These are phyloP conservation scores for Bombus terrestris DNA, from an alignment of 1,140 invertebrate species.

Conservation along the genomic window DNA sequence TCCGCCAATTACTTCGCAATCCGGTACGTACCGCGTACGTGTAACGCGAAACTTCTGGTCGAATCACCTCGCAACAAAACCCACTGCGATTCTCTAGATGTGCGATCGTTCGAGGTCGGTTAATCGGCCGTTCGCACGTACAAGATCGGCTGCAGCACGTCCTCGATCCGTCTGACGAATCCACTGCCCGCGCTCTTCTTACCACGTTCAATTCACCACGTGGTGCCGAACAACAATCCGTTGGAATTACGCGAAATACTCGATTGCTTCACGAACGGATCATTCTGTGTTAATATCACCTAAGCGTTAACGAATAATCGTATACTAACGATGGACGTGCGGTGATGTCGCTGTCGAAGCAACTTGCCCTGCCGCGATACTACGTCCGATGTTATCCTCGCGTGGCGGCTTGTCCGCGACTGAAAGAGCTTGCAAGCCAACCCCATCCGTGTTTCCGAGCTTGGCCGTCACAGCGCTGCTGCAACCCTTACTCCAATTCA, in stretches of 20 bases:
- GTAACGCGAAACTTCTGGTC: too few relatives aligned
- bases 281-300: not conserved
- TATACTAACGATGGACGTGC: too few relatives aligned
- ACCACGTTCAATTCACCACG: constrained; percentile 13
- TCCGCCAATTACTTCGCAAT: too few relatives aligned
- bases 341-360: not conserved
- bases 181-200: constrained; percentile 13
- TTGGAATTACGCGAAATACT: not conserved
- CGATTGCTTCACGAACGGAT: not conserved
- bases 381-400: constrained; percentile 60
- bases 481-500: constrained; percentile 57
- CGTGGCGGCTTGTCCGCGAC: constrained; percentile 74
- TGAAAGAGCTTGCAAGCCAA: constrained; percentile 70
- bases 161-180: not conserved
- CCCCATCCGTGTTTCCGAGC: constrained; percentile 71
- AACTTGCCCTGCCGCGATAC: constrained; percentile 41
- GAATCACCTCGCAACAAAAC: not conserved
- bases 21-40: too few relatives aligned
- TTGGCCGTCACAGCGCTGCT: constrained; percentile 71
- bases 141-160: not conserved
- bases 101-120: not conserved
- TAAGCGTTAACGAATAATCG: not conserved
- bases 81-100: not conserved
- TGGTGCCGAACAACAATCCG: not conserved
- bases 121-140: not conserved